Percentiles rank a stretch among this genome's conserved stretches.
Evolutionary conservation across 37 sponge, comb jelly and placozoan species (phyloP).

Genomic region (Mnemiopsis leidyi): DNA sequence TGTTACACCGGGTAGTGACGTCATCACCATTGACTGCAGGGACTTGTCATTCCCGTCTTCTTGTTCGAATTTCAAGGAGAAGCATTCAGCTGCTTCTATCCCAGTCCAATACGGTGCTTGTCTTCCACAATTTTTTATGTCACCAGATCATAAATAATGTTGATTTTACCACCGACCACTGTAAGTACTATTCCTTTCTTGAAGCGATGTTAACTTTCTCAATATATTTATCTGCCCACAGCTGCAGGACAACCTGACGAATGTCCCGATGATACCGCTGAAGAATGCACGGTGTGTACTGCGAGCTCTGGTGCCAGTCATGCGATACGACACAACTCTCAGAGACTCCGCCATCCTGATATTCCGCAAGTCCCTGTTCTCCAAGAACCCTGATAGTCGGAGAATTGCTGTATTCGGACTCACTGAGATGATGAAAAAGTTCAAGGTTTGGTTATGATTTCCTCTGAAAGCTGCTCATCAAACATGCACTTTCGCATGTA

Average conservation of each 20-base stretch:
- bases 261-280: constrained; percentile 27
- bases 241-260: constrained; percentile 29
- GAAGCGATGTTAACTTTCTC: too few relatives aligned
- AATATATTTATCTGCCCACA: too few relatives aligned
- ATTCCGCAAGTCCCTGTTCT: constrained; percentile 11
- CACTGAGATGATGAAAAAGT: constrained; percentile 58
- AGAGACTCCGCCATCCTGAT: constrained; percentile 46
- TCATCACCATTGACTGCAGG: not conserved
- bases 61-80: not conserved
- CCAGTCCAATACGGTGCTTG: not conserved
- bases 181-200: too few relatives aligned
- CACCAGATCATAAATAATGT: not conserved
- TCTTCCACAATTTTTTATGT: not conserved
- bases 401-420: constrained; percentile 43
- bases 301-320: constrained; percentile 21
- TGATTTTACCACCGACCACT: too few relatives aligned
- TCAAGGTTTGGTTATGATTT: constrained; percentile 26
- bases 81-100: constrained; percentile 46
- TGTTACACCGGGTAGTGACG: constrained; percentile 29
- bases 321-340: constrained; percentile 35
- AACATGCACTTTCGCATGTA: too few relatives aligned
- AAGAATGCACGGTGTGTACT: constrained; percentile 5
- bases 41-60: not conserved
- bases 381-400: constrained; percentile 10
- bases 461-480: not conserved